These are phyloP conservation scores for Venusia cambrica DNA, from an alignment of 2,888 invertebrate genomes.

Conservation along the genomic window DNA sequence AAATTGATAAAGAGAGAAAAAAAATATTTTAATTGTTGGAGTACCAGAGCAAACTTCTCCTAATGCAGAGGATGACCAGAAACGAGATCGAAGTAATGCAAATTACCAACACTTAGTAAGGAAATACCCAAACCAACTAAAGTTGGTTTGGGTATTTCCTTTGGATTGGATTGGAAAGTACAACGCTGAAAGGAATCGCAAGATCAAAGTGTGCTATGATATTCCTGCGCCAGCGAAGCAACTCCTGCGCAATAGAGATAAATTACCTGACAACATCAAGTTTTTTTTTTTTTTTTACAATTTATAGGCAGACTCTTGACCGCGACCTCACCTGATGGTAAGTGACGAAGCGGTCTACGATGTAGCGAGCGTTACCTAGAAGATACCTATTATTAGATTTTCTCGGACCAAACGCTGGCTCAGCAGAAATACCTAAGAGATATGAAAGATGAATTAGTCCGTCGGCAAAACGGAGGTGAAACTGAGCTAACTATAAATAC, in stretches of 20 bases:
- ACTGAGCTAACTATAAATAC: conserved; percentile 31
- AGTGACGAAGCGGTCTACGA: no score
- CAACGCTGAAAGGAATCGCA: conserved; percentile 21
- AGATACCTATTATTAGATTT: no score
- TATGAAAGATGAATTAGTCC: conserved; percentile 24
- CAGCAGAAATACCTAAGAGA: conserved; percentile 26
- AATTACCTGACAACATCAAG: conserved; percentile 23
- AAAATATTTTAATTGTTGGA: conserved; percentile 32
- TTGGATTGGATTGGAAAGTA: conserved; percentile 33
- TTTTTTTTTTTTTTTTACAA: no score
- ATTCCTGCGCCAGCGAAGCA: conserved; percentile 18
- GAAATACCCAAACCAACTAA: conserved; percentile 27
- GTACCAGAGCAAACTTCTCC: conserved; percentile 22
- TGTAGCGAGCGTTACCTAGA: no score
- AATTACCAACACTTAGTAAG: conserved; percentile 10
- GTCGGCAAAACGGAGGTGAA: conserved; percentile 28
- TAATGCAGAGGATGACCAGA: conserved; percentile 11
- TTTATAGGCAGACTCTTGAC: no score
- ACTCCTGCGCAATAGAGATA: conserved; percentile 24
- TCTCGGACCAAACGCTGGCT: conserved; percentile 31
- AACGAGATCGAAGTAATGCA: conserved; percentile 22
- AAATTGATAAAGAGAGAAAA: no score
- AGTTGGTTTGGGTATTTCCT: no score
- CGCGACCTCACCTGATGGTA: no score
- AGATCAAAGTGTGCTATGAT: conserved; percentile 28